Base-by-base conservation (phyloP, 1,140 invertebrate genomes). In the Heliconius hewitsoni region DNA sequence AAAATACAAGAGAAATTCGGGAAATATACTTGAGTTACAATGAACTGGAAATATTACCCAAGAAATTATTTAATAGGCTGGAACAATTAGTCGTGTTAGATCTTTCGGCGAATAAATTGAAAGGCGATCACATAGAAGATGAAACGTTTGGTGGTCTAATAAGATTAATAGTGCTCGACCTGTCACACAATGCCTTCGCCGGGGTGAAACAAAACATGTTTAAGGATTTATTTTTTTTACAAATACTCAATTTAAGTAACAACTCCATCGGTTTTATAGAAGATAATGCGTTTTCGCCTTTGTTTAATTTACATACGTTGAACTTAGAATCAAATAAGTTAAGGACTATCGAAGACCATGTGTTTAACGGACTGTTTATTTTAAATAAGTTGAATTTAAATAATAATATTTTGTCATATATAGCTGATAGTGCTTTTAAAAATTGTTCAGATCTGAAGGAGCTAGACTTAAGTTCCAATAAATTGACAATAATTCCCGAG, bases 241-340 rank as follows among this genome's bases (percentile, higher is more conserved):
- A 98, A 94, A 97, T 98, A 83, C 95, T 98, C 18, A 97, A 97
- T 88, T 93, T 98, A 79, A 96, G 96, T 85, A 96, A 97, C 90
- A 98, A 98, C 88, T 95, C 96, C 73, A 96, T 98, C 78, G 96
- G 96, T 57, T 96, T 95, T 72, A 96, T 98, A 76, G 96, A 97
- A 46, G 96, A 97, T 11, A 96, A 97, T 80, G 96, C 97, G 6
- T 98, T 98, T 92, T 95, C 96, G 55, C 96, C 97, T 8, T 96
- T 98, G 87, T 97, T 97, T 89, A 98, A 98, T 93, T 94, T 98
- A 78, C 97, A 98, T 86, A 97, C 97, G 1, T 93, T 98, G 19
- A 96, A 97, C 76, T 92, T 98, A 66, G 97, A 96, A 55, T 96
- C 97, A 86, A 98, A 98, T 92, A 96, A 96, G 81, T 91, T 98